Conservation (phyloP, 2,888 invertebrate genomes). For the Parapristionchus giblindavisi region DNA sequence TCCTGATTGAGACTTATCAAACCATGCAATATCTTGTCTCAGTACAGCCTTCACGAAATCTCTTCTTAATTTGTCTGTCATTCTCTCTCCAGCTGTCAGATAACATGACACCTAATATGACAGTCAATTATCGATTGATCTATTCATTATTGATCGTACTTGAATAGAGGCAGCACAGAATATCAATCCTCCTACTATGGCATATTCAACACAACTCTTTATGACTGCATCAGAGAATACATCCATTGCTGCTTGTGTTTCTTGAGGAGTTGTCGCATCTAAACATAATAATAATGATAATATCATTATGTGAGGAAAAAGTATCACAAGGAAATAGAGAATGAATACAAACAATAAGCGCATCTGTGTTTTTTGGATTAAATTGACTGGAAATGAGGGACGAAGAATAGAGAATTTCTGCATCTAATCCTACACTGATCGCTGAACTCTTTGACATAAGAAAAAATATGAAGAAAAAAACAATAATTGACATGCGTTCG, state of each 20-base stretch:
- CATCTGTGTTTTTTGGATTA: no score
- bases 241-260: constrained; percentile 38
- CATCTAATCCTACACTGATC: no score
- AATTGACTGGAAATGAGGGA: no score
- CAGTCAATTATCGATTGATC: background rate
- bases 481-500: background rate
- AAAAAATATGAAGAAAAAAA: background rate
- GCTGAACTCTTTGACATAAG: no score
- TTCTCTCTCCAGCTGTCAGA: constrained; percentile 71
- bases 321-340: background rate
- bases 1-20: constrained; percentile 30
- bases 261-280: constrained; percentile 15
- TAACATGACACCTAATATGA: constrained; percentile 70
- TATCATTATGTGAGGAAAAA: background rate
- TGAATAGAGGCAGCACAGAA: constrained; percentile 55
- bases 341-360: constrained; percentile 8
- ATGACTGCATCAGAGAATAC: constrained; percentile 49
- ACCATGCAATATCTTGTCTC: constrained; percentile 35
- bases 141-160: constrained; percentile 37
- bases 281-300: background rate
- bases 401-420: no score
- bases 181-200: constrained; percentile 53
- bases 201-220: constrained; percentile 54
- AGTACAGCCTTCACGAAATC: constrained; percentile 69
- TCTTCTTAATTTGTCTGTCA: constrained; percentile 72